These are phyloP conservation scores for Acipenser transmontanus DNA, from an alignment of 2,797 vertebrate genomes.

Conservation along the genomic window DNA sequence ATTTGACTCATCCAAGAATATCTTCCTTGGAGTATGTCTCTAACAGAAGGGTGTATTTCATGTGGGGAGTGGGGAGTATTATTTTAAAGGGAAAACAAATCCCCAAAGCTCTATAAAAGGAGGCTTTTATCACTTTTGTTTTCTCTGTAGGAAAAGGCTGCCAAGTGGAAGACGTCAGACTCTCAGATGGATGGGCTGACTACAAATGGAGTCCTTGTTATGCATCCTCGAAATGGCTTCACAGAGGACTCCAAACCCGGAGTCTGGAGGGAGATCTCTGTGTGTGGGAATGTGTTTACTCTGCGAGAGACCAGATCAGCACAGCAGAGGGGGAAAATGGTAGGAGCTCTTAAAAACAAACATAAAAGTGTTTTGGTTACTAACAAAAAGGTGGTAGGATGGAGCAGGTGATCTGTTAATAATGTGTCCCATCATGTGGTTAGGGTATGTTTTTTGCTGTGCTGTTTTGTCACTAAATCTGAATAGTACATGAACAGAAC, in stretches of 20 bases:
- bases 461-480: too few relatives aligned
- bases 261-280: constrained; percentile 97
- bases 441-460: too few relatives aligned
- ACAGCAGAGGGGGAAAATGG: constrained; percentile 95
- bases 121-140: constrained; percentile 6
- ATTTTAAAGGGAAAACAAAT: not conserved
- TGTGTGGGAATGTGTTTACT: constrained; percentile 94
- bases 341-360: constrained; percentile 41
- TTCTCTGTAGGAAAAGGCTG: constrained; percentile 83
- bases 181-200: constrained; percentile 96
- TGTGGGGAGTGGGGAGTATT: not conserved
- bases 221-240: constrained; percentile 93
- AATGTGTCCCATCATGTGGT: too few relatives aligned
- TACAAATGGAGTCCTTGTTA: constrained; percentile 94
- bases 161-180: constrained; percentile 92
- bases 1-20: constrained; percentile 97
- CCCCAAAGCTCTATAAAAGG: too few relatives aligned
- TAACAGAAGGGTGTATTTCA: constrained; percentile 1
- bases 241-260: constrained; percentile 93
- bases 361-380: too few relatives aligned
- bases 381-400: too few relatives aligned
- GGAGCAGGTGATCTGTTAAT: too few relatives aligned
- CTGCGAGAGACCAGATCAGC: constrained; percentile 92
- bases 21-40: constrained; percentile 85
- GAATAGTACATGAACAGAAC: too few relatives aligned